Evolutionary conservation across 2,888 invertebrate genomes (phyloP).

Genomic region (Sphecodes monilicornis): DNA sequence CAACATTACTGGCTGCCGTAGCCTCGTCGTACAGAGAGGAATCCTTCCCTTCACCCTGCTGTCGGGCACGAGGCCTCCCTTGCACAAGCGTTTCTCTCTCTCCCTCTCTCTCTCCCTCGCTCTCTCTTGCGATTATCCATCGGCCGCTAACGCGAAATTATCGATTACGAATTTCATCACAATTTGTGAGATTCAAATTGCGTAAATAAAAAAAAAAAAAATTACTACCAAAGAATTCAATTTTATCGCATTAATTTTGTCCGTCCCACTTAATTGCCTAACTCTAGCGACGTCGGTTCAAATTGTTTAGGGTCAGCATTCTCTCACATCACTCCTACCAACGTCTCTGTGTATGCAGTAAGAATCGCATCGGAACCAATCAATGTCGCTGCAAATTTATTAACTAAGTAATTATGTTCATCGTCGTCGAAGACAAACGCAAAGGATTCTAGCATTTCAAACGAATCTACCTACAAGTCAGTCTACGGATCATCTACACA

Average conservation of each 20-base stretch:
- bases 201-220: no score
- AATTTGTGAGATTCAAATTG: no score
- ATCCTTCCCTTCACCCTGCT: conserved; percentile 59
- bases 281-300: neutral
- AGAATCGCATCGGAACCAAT: neutral
- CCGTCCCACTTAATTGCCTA: no score
- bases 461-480: neutral
- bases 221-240: no score
- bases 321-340: no score
- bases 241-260: no score
- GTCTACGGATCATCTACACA: neutral
- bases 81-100: conserved; percentile 7
- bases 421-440: neutral
- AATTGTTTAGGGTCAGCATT: neutral
- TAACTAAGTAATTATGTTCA: neutral
- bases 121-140: conserved; percentile 37
- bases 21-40: conserved; percentile 62
- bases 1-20: conserved; percentile 76
- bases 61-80: conserved; percentile 6
- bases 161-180: conserved; percentile 12
- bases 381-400: neutral
- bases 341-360: neutral
- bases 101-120: neutral
- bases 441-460: neutral
- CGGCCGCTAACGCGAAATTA: conserved; percentile 20